phyloP scores from a whole-genome alignment of 1,140 invertebrate species.

The Brachionus rubens region DNA sequence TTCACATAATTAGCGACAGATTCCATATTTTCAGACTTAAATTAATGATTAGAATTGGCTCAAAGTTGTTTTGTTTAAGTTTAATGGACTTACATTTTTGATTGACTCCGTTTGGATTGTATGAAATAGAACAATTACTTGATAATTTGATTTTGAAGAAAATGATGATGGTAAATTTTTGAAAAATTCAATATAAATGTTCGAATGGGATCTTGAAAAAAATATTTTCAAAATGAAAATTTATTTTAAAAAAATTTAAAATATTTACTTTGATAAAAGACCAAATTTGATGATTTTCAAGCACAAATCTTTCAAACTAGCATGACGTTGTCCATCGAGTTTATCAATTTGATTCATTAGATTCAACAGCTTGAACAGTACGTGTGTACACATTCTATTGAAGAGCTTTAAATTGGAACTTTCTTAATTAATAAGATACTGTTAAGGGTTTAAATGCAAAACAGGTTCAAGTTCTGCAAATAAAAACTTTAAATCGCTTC shows the following conservation, averaged over 20 bases:
- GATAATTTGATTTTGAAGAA: not conserved
- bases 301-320: not conserved
- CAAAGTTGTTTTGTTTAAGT: too few relatives aligned
- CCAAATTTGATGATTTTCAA: constrained; percentile 28
- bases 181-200: constrained; percentile 40
- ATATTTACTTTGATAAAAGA: constrained; percentile 34
- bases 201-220: constrained; percentile 10
- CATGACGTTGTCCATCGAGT: not conserved
- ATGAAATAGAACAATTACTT: not conserved
- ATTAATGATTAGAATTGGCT: too few relatives aligned
- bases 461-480: not conserved
- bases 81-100: not conserved
- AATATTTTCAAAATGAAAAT: not conserved
- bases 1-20: not conserved
- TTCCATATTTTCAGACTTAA: not conserved
- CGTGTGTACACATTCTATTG: constrained; percentile 2
- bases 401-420: constrained; percentile 15
- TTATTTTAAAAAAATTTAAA: not conserved
- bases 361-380: constrained; percentile 8
- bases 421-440: too few relatives aligned
- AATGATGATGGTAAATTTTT: constrained; percentile 39
- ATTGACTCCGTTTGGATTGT: not conserved
- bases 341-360: constrained; percentile 8
- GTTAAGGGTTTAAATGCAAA: too few relatives aligned
- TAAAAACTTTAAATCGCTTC: not conserved